These are phyloP conservation scores for Phymatocera aterrima DNA, from an alignment of 2,888 invertebrate genomes.

Conservation along the genomic window DNA sequence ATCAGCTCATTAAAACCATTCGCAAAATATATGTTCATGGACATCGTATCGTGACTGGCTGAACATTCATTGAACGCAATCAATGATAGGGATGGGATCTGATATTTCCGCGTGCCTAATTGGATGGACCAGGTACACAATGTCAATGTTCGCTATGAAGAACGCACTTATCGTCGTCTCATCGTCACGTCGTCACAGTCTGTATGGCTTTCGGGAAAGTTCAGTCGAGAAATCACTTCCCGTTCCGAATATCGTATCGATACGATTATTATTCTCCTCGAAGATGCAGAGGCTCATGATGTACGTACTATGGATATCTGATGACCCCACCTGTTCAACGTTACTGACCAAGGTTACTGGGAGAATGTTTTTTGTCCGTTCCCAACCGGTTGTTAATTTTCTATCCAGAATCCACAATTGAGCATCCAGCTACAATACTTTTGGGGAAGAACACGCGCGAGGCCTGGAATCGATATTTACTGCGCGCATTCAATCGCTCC, in stretches of 20 bases:
- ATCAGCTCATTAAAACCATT: neutral
- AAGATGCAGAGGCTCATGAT: neutral
- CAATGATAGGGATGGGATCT: neutral
- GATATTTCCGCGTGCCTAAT: neutral
- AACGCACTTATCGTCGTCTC: neutral
- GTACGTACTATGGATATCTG: constrained; percentile 19
- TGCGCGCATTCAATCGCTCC: constrained; percentile 27
- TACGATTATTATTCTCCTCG: neutral
- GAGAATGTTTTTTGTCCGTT: constrained; percentile 4
- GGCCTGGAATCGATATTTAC: constrained; percentile 18
- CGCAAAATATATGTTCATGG: neutral
- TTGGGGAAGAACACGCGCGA: constrained; percentile 16
- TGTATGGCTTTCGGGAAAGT: neutral
- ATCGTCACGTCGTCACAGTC: neutral
- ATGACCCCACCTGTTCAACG: neutral
- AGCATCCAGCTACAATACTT: neutral
- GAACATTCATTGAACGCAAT: neutral
- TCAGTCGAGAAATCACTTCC: neutral
- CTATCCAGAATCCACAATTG: neutral
- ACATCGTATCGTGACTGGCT: neutral
- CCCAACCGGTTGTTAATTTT: constrained; percentile 25
- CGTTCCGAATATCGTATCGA: neutral
- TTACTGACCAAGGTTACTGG: neutral
- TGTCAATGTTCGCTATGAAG: neutral
- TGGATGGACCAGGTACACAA: too few species aligned